Percentiles rank a stretch among this genome's conserved stretches.
These are phyloP conservation scores for Clinocottus analis DNA, from an alignment of 2,113 vertebrate genomes.

Conservation along the genomic window DNA sequence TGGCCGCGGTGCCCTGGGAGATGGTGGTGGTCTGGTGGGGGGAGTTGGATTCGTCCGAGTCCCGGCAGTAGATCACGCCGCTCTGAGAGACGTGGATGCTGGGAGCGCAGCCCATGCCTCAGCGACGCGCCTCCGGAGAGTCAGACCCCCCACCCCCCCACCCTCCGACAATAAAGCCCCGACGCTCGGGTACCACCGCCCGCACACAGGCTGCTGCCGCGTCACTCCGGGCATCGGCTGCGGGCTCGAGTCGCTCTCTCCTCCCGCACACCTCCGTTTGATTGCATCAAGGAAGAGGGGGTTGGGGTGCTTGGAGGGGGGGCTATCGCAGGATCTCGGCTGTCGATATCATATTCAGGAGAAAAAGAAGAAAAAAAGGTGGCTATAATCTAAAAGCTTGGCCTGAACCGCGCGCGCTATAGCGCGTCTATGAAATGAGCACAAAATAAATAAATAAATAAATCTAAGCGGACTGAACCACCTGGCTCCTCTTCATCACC, in stretches of 20 bases:
- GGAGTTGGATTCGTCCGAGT: conserved; percentile 95
- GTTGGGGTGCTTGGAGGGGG: background rate
- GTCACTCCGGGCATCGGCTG: conserved; percentile 60
- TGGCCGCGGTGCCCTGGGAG: conserved; percentile 89
- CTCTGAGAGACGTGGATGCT: conserved; percentile 99
- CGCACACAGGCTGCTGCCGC: conserved; percentile 45
- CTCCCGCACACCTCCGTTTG: conserved; percentile 56
- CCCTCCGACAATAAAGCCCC: conserved; percentile 46
- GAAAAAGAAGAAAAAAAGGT: conserved; percentile 2
- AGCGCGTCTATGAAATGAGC: conserved; percentile 19
- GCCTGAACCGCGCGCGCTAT: conserved; percentile 24
- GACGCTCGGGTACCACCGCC: conserved; percentile 56
- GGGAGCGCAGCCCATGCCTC: conserved; percentile 96
- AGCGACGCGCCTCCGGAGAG: conserved; percentile 66
- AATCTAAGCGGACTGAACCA: conserved; percentile 34
- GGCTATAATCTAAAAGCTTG: conserved; percentile 2
- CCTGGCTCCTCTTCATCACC: conserved; percentile 48
- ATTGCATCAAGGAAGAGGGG: conserved; percentile 57
- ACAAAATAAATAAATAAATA: background rate
- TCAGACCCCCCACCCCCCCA: conserved; percentile 57
- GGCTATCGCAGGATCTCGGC: background rate
- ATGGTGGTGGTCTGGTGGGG: conserved; percentile 91
- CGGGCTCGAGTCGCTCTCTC: conserved; percentile 49
- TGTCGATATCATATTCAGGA: conserved; percentile 30
- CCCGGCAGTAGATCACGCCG: conserved; percentile 97